These are phyloP conservation scores for Petrophora chlorosata DNA, from an alignment of 2,888 invertebrate species.

Conservation along the genomic window DNA sequence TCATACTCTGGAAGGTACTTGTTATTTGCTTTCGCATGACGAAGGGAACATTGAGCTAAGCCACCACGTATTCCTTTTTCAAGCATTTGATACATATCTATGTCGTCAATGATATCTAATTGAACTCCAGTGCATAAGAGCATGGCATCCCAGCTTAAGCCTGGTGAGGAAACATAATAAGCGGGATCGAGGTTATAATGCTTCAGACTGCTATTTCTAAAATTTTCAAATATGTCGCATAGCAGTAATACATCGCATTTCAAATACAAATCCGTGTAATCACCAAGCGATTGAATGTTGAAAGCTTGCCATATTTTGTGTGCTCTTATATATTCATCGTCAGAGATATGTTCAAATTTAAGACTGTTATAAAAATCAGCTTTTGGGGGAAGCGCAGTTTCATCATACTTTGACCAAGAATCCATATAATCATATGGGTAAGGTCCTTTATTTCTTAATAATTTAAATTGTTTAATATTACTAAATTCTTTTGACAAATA, in stretches of 20 bases:
- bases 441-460: not conserved
- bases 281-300: constrained; percentile 1
- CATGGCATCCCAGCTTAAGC: constrained; percentile 18
- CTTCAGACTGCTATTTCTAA: not conserved
- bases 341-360: not conserved
- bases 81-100: constrained; percentile 11
- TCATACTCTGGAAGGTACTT: constrained; percentile 23
- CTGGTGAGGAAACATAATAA: constrained; percentile 8
- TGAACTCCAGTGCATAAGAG: not conserved
- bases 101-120: constrained; percentile 6
- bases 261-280: constrained; percentile 20
- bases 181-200: constrained; percentile 7
- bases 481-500: not conserved
- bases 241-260: constrained; percentile 7
- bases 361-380: constrained; percentile 8
- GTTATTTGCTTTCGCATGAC: constrained; percentile 8
- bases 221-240: constrained; percentile 13
- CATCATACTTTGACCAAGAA: not conserved
- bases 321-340: constrained; percentile 6
- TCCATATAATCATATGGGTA: constrained; percentile 11
- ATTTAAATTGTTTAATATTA: not conserved
- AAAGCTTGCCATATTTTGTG: constrained; percentile 3
- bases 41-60: constrained; percentile 9
- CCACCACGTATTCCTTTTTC: constrained; percentile 13
- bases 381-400: constrained; percentile 2